Evolutionary conservation across 2,797 vertebrate genomes (phyloP), one percentile per base, ranked within the genome.

Genomic region (Chelonia mydas): DNA sequence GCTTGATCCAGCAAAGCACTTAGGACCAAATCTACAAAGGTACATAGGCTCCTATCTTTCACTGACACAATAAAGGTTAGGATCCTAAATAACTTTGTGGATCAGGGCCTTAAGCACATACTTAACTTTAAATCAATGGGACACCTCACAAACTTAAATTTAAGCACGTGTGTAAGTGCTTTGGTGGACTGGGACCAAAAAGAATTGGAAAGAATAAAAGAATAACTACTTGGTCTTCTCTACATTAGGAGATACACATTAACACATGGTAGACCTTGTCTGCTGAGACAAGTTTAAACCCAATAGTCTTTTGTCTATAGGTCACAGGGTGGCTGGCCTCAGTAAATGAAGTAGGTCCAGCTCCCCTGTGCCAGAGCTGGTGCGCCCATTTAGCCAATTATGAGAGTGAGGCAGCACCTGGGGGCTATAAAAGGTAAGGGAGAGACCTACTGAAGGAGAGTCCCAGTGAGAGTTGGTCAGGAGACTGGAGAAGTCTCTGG

Each of bases 251-350:
- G 68, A 72, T 72, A 23, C 68, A 72, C 37, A 72, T 72, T 72
- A 41, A 72, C 19, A 85, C 53, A 53, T 82, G 76, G 80, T 89
- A 90, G 94, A 96, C 89, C 87, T 92, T 28, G 1, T 3, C 68
- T 81, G 86, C 90, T 91, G 90, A 49, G 91, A 37, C 84, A 72
- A 51, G 88, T 94, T 94, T 88, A 93, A 96, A 91, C 82, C 94
- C 85, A 96, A 91, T 86, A 90, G 86, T 74, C 91, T 91, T 61
- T 90, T 83, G 86, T 96, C 83, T 92, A 82, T 83, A 89, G 90
- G n/a, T 6, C 68, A 72, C 21, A 41, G 19, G 21, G 10, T 23
- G 68, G 19, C n/a, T 72, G 68, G 68, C 37, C 19, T 21, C 68
- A 72, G 21, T 41, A 72, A 72, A 41, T 72, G 68, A 72, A 41